Evolutionary conservation across 2,888 invertebrate species (phyloP).

Genomic region (Cosmia trapezina): DNA sequence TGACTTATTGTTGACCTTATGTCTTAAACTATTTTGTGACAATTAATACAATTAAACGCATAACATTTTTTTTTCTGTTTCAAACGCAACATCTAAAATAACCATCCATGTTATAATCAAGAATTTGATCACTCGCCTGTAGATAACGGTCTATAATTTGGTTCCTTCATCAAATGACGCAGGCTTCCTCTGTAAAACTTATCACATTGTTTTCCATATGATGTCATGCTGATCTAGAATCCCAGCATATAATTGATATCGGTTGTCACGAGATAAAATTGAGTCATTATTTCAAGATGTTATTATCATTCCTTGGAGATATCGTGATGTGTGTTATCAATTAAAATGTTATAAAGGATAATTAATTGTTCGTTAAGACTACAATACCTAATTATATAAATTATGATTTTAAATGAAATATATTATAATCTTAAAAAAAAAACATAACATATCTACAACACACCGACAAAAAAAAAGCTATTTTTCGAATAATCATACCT

Average conservation of each 20-base stretch:
- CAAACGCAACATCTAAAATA: not conserved
- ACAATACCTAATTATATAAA: not conserved
- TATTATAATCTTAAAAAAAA: not conserved
- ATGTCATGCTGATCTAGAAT: conserved; percentile 64
- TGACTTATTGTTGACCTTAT: no score
- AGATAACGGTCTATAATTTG: conserved; percentile 20
- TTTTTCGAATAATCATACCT: conserved; percentile 7
- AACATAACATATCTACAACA: not conserved
- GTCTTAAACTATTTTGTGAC: not conserved
- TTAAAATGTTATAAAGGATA: conserved; percentile 38
- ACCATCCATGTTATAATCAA: not conserved
- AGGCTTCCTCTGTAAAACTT: conserved; percentile 29
- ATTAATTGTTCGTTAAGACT: not conserved
- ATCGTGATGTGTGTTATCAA: conserved; percentile 43
- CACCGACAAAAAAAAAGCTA: not conserved
- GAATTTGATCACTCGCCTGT: conserved; percentile 1
- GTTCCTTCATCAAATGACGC: conserved; percentile 37
- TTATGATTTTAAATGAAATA: no score
- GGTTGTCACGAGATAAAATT: conserved; percentile 56
- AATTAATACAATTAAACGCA: not conserved
- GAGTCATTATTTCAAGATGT: conserved; percentile 50
- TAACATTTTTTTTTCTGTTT: not conserved
- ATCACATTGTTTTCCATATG: conserved; percentile 58
- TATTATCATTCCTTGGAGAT: conserved; percentile 30
- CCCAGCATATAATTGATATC: conserved; percentile 59